phyloP scores from a whole-genome alignment of 2,888 invertebrate species.

The Catocala nupta region DNA sequence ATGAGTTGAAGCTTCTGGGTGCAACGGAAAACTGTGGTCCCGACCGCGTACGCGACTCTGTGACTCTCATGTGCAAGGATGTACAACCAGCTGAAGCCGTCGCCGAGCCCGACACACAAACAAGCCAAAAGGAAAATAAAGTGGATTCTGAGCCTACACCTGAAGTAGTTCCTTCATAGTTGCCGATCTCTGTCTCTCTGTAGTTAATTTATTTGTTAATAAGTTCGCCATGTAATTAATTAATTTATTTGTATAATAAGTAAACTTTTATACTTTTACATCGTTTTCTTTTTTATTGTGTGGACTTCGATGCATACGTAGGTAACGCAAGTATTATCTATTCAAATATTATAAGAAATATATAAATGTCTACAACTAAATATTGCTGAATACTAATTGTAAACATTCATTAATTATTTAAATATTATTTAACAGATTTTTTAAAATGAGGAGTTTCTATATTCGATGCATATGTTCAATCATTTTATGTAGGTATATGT shows the following conservation, averaged over 20 bases:
- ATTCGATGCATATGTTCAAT: no score
- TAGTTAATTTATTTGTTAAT: conserved; percentile 64
- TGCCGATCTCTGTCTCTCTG: conserved; percentile 58
- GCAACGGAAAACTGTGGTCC: conserved; percentile 92
- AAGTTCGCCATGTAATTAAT: conserved; percentile 54
- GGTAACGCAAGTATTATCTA: no score
- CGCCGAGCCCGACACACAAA: conserved; percentile 15
- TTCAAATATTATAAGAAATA: no score
- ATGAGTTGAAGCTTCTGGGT: conserved; percentile 88
- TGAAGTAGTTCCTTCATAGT: conserved; percentile 69
- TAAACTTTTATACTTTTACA: conserved; percentile 35
- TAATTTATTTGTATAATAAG: conserved; percentile 55
- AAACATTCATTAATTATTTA: no score
- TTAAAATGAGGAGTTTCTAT: no score
- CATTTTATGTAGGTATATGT: no score
- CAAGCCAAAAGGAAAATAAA: conserved; percentile 28
- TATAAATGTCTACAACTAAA: no score
- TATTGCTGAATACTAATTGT: no score
- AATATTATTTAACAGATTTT: no score
- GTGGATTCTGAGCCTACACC: conserved; percentile 47
- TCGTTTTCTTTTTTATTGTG: conserved; percentile 19
- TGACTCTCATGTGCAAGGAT: conserved; percentile 87
- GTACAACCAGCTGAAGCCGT: conserved; percentile 20
- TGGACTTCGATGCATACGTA: no score
- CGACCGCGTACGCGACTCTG: conserved; percentile 89